Evolutionary conservation across 2,888 invertebrate species (phyloP).

Genomic region (Neoitamus cyanurus): DNA sequence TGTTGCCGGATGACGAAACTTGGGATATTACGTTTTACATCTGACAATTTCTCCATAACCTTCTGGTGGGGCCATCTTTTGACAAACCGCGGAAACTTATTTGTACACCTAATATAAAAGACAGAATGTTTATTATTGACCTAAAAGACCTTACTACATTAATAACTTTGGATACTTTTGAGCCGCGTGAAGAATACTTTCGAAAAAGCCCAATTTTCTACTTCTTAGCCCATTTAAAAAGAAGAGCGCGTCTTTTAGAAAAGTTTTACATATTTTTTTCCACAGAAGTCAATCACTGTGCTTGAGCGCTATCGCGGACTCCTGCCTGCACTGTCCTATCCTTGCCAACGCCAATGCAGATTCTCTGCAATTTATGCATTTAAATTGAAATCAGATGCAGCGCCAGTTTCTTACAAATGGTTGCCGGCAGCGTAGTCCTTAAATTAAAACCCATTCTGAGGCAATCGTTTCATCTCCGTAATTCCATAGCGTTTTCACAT

Average conservation of each 20-base stretch:
- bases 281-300: not conserved
- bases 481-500: not conserved
- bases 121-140: too few species aligned
- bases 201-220: too few species aligned
- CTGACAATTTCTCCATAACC: too few species aligned
- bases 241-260: not conserved
- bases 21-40: too few species aligned
- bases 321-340: not conserved
- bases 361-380: not conserved
- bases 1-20: too few species aligned
- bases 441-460: not conserved
- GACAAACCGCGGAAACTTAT: too few species aligned
- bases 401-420: not conserved
- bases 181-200: too few species aligned
- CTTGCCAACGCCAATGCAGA: not conserved
- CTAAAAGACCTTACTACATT: too few species aligned
- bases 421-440: not conserved
- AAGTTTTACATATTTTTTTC: not conserved
- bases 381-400: conserved; percentile 5
- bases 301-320: not conserved
- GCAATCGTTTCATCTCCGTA: not conserved
- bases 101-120: too few species aligned
- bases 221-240: not conserved
- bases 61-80: too few species aligned
- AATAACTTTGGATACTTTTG: too few species aligned